A percentile compares a stretch with the other conserved stretches of the same genome.
These are phyloP conservation scores for Olivierus martensii DNA, from an alignment of 1,140 invertebrate genomes.

Conservation along the genomic window DNA sequence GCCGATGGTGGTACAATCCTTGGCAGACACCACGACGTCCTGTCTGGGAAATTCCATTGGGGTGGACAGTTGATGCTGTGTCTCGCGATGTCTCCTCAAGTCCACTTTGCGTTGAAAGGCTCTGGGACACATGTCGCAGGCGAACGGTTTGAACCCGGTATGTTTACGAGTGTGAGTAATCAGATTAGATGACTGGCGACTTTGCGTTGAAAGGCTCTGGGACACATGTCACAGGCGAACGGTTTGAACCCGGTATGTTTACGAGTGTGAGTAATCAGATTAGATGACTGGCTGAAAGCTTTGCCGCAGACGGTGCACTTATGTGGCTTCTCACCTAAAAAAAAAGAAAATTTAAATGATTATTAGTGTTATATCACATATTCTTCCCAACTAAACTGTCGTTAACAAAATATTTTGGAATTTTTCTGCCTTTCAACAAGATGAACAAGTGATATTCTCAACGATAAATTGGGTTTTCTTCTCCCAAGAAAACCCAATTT, in stretches of 20 bases:
- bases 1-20: too few relatives aligned
- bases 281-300: constrained; percentile 96
- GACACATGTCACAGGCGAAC: constrained; percentile 83
- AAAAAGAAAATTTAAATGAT: too few relatives aligned
- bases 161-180: constrained; percentile 97
- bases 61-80: constrained; percentile 50
- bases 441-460: too few relatives aligned
- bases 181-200: constrained; percentile 96
- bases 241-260: constrained; percentile 96
- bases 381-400: too few relatives aligned
- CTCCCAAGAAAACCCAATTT: too few relatives aligned
- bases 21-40: too few relatives aligned
- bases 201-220: constrained; percentile 64
- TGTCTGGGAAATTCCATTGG: too few relatives aligned
- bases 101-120: constrained; percentile 73
- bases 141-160: constrained; percentile 90
- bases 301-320: constrained; percentile 96
- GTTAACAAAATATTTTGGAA: too few relatives aligned
- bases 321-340: constrained; percentile 94
- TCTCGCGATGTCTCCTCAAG: constrained; percentile 80
- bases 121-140: constrained; percentile 80
- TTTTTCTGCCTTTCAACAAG: too few relatives aligned
- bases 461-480: too few relatives aligned
- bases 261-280: constrained; percentile 93
- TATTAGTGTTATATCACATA: too few relatives aligned